Conservation (phyloP, 2,888 invertebrate genomes). For the Drosophila borborema region DNA sequence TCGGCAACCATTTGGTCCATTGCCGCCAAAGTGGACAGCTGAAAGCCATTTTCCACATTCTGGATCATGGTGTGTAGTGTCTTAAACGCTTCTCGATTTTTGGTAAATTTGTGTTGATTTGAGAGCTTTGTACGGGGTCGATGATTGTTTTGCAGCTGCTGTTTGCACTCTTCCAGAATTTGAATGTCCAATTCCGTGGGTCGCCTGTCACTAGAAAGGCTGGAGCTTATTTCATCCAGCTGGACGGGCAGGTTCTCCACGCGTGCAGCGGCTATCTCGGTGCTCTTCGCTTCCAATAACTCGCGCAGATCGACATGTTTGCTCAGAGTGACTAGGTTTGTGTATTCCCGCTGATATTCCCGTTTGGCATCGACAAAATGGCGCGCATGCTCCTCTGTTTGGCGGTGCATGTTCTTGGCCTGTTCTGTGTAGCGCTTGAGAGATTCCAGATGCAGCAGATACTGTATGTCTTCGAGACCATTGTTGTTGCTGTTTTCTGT, state of each 20-base stretch:
- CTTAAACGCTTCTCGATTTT: slow-evolving; percentile 63
- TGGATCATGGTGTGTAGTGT: slow-evolving; percentile 60
- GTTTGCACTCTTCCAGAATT: slow-evolving; percentile 39
- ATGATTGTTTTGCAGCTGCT: slow-evolving; percentile 26
- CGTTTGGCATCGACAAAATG: slow-evolving; percentile 64
- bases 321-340: slow-evolving; percentile 53
- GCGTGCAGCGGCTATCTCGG: slow-evolving; percentile 26
- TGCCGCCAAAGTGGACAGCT: slow-evolving; percentile 63
- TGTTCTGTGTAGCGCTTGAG: slow-evolving; percentile 76
- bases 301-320: slow-evolving; percentile 55
- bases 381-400: slow-evolving; percentile 75
- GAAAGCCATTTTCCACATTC: slow-evolving; percentile 65
- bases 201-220: slow-evolving; percentile 51
- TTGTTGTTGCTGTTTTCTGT: not conserved
- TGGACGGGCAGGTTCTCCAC: slow-evolving; percentile 23
- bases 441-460: slow-evolving; percentile 77
- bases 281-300: slow-evolving; percentile 36
- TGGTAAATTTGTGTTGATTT: slow-evolving; percentile 50
- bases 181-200: slow-evolving; percentile 54
- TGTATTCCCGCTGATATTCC: slow-evolving; percentile 69
- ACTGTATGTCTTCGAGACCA: slow-evolving; percentile 69
- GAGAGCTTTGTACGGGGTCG: slow-evolving; percentile 29
- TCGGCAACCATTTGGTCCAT: slow-evolving; percentile 69
- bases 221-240: slow-evolving; percentile 41
- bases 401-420: slow-evolving; percentile 61